These are phyloP conservation scores for Synaphobranchus kaupii DNA, from an alignment of 2,797 vertebrate genomes.

Conservation along the genomic window DNA sequence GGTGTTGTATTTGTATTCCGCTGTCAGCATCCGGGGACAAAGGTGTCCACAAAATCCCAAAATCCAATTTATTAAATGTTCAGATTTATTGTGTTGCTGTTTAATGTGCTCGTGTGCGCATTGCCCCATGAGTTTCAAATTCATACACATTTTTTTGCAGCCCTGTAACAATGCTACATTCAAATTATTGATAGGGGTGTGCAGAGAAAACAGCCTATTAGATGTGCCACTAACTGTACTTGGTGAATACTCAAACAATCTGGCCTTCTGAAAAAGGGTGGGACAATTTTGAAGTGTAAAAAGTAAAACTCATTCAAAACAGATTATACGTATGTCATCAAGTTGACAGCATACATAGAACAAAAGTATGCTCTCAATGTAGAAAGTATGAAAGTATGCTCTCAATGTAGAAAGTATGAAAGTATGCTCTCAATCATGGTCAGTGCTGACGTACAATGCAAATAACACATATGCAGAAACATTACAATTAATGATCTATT, in stretches of 20 bases:
- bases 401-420: not conserved
- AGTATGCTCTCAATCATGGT: not conserved
- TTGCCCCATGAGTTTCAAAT: not conserved
- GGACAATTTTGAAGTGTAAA: not conserved
- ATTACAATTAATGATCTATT: not conserved
- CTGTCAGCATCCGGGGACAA: not conserved
- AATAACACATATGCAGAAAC: not conserved
- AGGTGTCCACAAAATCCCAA: not conserved
- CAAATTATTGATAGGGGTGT: not conserved
- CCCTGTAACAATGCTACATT: not conserved
- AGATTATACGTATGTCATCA: not conserved
- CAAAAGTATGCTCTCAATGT: not conserved
- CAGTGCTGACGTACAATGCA: not conserved
- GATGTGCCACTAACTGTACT: not conserved
- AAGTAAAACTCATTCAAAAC: not conserved
- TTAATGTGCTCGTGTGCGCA: not conserved
- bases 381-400: not conserved
- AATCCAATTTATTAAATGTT: constrained; percentile 21
- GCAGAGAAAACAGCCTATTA: not conserved
- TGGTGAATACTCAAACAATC: not conserved
- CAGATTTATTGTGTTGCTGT: constrained; percentile 1
- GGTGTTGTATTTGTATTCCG: not conserved
- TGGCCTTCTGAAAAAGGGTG: not conserved
- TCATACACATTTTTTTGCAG: not conserved
- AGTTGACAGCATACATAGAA: not conserved